Evolutionary conservation across 2,113 vertebrate species (phyloP).

Genomic region (Ochotona curzoniae): DNA sequence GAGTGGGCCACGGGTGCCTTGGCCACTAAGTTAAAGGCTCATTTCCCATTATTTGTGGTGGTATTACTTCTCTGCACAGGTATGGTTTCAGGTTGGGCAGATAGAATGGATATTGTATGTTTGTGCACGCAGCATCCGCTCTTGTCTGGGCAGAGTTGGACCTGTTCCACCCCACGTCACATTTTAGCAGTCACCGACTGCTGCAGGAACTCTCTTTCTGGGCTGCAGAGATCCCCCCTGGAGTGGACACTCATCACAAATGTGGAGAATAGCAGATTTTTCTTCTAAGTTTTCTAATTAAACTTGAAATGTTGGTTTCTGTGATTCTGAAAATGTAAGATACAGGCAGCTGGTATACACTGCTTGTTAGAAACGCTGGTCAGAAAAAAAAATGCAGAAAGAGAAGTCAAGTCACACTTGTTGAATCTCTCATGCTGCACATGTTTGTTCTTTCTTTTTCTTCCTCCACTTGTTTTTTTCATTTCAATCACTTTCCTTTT

Average conservation of each 20-base stretch:
- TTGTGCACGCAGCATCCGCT: not conserved
- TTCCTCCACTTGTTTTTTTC: not conserved
- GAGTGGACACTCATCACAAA: not conserved
- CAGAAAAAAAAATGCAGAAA: not conserved
- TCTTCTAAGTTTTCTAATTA: not conserved
- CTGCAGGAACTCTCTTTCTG: not conserved
- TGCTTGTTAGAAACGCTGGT: not conserved
- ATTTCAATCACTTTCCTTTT: not conserved
- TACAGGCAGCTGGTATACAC: not conserved
- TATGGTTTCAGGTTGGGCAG: not conserved
- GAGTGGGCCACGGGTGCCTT: no score
- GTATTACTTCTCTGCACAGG: not conserved
- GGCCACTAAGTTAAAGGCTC: no score
- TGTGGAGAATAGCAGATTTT: not conserved
- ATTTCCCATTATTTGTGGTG: not conserved
- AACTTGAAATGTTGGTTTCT: conserved; percentile 2
- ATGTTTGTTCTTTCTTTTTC: not conserved
- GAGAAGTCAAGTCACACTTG: not conserved
- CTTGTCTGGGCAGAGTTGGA: not conserved
- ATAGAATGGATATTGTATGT: not conserved
- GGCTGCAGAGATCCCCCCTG: not conserved
- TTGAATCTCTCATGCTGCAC: no score
- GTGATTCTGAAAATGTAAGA: not conserved
- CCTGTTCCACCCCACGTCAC: not conserved
- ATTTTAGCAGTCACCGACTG: not conserved